Evolutionary conservation across 2,797 vertebrate species (phyloP).

Genomic region (Neosilurus hyrtlii): DNA sequence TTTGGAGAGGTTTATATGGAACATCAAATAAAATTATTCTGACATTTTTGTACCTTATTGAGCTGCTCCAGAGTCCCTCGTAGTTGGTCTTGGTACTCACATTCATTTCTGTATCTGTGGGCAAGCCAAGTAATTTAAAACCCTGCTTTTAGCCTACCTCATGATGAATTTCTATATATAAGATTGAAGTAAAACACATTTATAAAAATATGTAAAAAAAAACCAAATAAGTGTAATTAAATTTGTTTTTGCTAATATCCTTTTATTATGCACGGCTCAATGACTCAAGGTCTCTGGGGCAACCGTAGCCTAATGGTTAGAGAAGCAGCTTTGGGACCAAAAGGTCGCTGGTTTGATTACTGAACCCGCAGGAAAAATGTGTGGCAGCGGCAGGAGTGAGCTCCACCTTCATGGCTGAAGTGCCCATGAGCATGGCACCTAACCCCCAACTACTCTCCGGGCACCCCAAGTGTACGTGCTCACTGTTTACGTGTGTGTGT

Average conservation of each 20-base stretch:
- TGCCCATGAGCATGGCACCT: no score
- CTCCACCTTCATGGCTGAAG: no score
- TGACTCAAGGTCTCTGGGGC: not conserved
- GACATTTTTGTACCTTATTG: constrained; percentile 79
- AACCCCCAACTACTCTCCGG: no score
- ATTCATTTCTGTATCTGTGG: constrained; percentile 89
- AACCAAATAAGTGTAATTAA: not conserved
- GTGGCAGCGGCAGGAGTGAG: no score
- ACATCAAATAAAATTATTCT: not conserved
- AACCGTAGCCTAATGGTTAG: no score
- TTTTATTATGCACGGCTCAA: not conserved
- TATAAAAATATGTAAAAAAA: no score
- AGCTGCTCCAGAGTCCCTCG: constrained; percentile 85
- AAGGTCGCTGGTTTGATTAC: no score
- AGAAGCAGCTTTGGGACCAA: no score
- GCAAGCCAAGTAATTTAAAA: constrained; percentile 29
- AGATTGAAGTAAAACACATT: no score
- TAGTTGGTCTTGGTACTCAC: constrained; percentile 85
- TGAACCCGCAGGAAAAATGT: no score
- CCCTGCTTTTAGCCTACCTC: not conserved
- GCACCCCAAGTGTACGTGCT: no score
- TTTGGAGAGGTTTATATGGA: not conserved
- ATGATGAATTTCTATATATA: not conserved
- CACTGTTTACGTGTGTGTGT: no score
- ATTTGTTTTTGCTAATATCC: not conserved